phyloP scores from a whole-genome alignment of 2,797 vertebrate species.

The Xenentodon cancila region DNA sequence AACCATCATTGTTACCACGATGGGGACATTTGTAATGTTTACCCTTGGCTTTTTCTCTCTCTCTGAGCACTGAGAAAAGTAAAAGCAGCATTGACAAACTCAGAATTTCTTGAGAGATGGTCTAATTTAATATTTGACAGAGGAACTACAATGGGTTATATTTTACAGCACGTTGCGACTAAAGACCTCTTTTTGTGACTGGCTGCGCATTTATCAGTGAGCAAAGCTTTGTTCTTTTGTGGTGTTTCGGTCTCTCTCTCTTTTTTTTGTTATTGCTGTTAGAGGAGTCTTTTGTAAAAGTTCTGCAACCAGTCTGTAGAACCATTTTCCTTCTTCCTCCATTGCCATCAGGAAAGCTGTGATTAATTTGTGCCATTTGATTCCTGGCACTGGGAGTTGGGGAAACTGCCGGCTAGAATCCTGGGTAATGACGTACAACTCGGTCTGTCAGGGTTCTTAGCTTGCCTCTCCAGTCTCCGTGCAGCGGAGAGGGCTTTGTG shows the following conservation, averaged over 20 bases:
- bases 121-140: too few species aligned
- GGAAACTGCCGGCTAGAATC: slow-evolving; percentile 61
- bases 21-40: neutral
- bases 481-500: slow-evolving; percentile 30
- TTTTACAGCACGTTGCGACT: too few species aligned
- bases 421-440: slow-evolving; percentile 74
- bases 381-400: slow-evolving; percentile 67
- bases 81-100: too few species aligned
- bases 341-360: slow-evolving; percentile 49
- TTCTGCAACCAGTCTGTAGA: slow-evolving; percentile 21
- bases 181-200: too few species aligned
- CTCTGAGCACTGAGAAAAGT: too few species aligned
- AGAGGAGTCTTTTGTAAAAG: slow-evolving; percentile 9
- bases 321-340: slow-evolving; percentile 29
- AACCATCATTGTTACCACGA: neutral
- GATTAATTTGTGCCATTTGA: slow-evolving; percentile 76
- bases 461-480: slow-evolving; percentile 39
- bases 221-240: neutral
- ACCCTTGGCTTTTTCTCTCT: too few species aligned
- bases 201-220: neutral
- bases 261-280: neutral
- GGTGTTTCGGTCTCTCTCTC: neutral
- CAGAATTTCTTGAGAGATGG: too few species aligned
- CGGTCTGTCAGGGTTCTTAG: slow-evolving; percentile 40
- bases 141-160: too few species aligned